phyloP scores from a whole-genome alignment of 2,888 invertebrate genomes.

The Caenorhabditis sp. region DNA sequence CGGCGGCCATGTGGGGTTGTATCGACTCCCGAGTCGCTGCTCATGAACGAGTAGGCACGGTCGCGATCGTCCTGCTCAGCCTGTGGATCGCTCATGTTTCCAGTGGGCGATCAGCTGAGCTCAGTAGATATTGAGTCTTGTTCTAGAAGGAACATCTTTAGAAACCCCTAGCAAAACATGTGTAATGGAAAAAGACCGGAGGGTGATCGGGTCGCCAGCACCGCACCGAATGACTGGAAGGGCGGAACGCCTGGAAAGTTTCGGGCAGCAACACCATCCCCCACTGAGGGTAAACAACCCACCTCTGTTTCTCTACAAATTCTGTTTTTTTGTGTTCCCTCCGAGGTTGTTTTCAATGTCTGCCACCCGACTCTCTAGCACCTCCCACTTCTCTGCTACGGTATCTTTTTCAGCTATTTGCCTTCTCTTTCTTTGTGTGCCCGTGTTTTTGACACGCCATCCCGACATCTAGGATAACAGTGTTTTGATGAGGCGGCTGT shows the following conservation, averaged over 20 bases:
- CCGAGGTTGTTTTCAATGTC: constrained; percentile 45
- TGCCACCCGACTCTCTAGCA: constrained; percentile 41
- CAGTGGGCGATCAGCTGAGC: constrained; percentile 36
- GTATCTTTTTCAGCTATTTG: constrained; percentile 49
- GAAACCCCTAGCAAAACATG: too few species aligned
- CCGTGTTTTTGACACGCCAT: constrained; percentile 44
- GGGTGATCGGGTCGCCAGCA: too few species aligned
- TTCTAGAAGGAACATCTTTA: too few species aligned
- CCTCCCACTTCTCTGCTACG: constrained; percentile 41
- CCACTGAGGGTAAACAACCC: constrained; percentile 41
- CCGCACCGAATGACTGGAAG: constrained; percentile 26
- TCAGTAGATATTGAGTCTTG: too few species aligned
- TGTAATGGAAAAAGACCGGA: background rate
- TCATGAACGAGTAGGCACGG: constrained; percentile 59
- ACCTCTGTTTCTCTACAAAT: constrained; percentile 48
- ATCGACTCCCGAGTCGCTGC: constrained; percentile 61
- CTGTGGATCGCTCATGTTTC: constrained; percentile 45
- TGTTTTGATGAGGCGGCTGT: constrained; percentile 8
- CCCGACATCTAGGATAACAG: constrained; percentile 36
- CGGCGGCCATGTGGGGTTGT: constrained; percentile 37
- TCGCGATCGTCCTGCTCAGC: constrained; percentile 56
- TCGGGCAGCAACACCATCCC: constrained; percentile 24
- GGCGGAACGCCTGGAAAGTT: constrained; percentile 32
- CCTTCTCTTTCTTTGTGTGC: constrained; percentile 8
- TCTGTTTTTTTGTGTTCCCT: constrained; percentile 41